Percentiles rank a stretch among this genome's conserved stretches.
Conservation (phyloP, 2,113 vertebrate genomes). For the Ondatra zibethicus region DNA sequence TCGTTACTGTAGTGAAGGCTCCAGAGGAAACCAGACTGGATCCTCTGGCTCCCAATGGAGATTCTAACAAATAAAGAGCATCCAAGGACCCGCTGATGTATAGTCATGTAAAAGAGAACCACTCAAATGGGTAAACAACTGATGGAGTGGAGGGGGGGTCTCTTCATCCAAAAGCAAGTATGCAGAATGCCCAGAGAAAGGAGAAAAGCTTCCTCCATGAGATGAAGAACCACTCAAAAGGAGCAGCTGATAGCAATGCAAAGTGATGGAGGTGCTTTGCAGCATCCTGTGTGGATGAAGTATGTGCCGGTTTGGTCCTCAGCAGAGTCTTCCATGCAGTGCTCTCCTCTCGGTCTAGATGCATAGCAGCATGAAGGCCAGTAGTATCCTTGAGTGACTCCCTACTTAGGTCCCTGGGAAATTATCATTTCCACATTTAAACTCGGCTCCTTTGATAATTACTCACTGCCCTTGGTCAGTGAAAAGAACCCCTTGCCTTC, state of each 20-base stretch:
- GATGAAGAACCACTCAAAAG: conserved; percentile 54
- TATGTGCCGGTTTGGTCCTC: neutral
- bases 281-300: neutral
- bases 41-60: conserved; percentile 91
- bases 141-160: neutral
- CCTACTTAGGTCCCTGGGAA: neutral
- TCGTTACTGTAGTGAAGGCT: conserved; percentile 92
- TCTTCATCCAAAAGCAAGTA: conserved; percentile 37
- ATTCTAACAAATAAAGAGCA: conserved; percentile 90
- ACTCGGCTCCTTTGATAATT: neutral
- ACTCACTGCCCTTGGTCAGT: conserved; percentile 1
- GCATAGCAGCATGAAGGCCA: neutral
- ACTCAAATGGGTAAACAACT: neutral
- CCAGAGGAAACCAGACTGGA: conserved; percentile 94
- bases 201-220: conserved; percentile 70
- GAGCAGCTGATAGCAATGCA: conserved; percentile 35
- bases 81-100: conserved; percentile 89
- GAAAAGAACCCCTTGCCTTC: neutral
- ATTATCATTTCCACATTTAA: neutral
- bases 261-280: neutral
- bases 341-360: neutral
- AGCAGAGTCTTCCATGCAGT: neutral
- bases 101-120: conserved; percentile 87
- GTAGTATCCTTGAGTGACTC: neutral
- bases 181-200: conserved; percentile 39